A percentile compares a stretch with the other conserved stretches of the same genome.
These are phyloP conservation scores for Parus major DNA, from an alignment of 2,113 vertebrate species.

Conservation along the genomic window DNA sequence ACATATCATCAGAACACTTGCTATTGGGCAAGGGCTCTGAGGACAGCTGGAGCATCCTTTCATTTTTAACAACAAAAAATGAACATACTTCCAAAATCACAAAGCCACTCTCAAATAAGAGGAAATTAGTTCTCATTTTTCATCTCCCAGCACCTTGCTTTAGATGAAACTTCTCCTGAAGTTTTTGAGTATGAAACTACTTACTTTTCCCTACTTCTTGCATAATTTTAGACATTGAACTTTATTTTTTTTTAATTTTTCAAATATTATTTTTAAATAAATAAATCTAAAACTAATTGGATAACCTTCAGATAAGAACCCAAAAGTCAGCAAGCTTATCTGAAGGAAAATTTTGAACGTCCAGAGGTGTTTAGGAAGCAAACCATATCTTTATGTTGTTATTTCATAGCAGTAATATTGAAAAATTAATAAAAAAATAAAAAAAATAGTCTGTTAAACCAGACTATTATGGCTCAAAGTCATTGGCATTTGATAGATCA, in stretches of 20 bases:
- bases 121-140: background rate
- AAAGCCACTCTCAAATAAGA: background rate
- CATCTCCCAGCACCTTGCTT: background rate
- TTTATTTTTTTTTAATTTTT: background rate
- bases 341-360: background rate
- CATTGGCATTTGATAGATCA: background rate
- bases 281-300: background rate
- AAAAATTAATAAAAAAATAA: background rate
- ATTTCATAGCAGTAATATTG: background rate
- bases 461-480: background rate
- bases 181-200: background rate
- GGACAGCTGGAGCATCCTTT: background rate
- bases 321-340: background rate
- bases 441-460: background rate
- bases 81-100: background rate
- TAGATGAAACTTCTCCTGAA: background rate
- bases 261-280: background rate
- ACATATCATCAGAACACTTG: background rate
- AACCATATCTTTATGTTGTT: background rate
- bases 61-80: slow-evolving; percentile 28
- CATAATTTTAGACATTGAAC: background rate
- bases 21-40: background rate
- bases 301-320: background rate
- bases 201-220: background rate
- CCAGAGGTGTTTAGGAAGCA: background rate